Evolutionary conservation across 1,140 invertebrate genomes (phyloP).

Genomic region (Euwallacea fornicatus): DNA sequence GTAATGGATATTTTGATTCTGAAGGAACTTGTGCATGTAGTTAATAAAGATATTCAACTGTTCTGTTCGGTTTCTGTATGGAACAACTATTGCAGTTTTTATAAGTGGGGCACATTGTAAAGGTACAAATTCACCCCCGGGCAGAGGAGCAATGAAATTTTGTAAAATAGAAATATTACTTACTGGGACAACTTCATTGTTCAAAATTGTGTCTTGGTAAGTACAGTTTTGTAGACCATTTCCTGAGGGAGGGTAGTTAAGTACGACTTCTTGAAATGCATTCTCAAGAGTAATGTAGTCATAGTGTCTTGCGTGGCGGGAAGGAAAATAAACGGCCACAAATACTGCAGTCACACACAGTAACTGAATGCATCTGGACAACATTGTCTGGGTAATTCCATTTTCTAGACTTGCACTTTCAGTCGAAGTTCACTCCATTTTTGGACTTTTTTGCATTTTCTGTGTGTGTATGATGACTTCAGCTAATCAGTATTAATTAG

Average conservation of each 20-base stretch:
- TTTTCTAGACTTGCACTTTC: neutral
- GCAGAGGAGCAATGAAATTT: slow-evolving; percentile 41
- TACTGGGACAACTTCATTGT: slow-evolving; percentile 40
- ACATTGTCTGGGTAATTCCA: slow-evolving; percentile 24
- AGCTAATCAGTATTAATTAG: no score
- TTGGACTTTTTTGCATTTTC: no score
- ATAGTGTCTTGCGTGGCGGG: slow-evolving; percentile 48
- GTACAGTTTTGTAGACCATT: slow-evolving; percentile 43
- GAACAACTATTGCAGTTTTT: slow-evolving; percentile 84
- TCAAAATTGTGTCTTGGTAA: slow-evolving; percentile 43
- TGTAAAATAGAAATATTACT: slow-evolving; percentile 23
- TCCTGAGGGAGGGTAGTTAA: slow-evolving; percentile 16
- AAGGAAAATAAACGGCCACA: slow-evolving; percentile 45
- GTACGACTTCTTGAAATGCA: slow-evolving; percentile 39
- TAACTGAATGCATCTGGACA: slow-evolving; percentile 36
- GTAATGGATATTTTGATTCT: slow-evolving; percentile 78
- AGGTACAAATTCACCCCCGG: slow-evolving; percentile 74
- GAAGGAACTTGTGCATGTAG: slow-evolving; percentile 89
- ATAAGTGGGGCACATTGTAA: slow-evolving; percentile 71
- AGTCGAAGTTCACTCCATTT: no score
- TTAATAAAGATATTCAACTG: slow-evolving; percentile 82
- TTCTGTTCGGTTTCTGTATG: slow-evolving; percentile 79
- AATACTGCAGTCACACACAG: slow-evolving; percentile 38
- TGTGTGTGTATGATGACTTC: no score
- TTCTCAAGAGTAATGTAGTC: slow-evolving; percentile 41